Percentiles rank a stretch among this genome's conserved stretches.
These are phyloP conservation scores for Phaethon lepturus DNA, from an alignment of 2,113 vertebrate genomes.

Conservation along the genomic window DNA sequence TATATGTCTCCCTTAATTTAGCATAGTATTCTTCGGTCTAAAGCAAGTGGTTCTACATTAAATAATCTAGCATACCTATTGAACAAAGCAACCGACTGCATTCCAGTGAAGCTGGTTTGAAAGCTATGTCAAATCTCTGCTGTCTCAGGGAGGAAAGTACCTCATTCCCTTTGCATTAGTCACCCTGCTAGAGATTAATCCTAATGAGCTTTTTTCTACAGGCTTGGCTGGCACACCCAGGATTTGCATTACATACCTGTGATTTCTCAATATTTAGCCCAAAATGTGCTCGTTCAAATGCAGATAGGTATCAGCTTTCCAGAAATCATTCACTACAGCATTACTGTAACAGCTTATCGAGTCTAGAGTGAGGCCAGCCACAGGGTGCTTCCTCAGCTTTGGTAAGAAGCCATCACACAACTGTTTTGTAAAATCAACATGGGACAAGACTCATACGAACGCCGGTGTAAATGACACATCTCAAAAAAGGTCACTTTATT, in stretches of 20 bases:
- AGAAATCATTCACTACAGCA: slow-evolving; percentile 74
- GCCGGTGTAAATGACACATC: neutral
- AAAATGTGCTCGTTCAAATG: slow-evolving; percentile 58
- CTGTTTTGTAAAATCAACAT: neutral
- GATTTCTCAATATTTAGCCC: slow-evolving; percentile 77
- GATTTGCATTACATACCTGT: slow-evolving; percentile 75
- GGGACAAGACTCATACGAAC: neutral
- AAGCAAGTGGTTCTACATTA: neutral
- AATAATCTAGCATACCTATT: slow-evolving; percentile 21
- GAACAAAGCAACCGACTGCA: slow-evolving; percentile 47
- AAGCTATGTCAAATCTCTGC: slow-evolving; percentile 52
- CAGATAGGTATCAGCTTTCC: slow-evolving; percentile 71
- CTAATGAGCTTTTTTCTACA: slow-evolving; percentile 68
- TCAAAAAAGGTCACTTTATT: slow-evolving; percentile 30
- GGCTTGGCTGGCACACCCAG: slow-evolving; percentile 73
- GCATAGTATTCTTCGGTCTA: neutral
- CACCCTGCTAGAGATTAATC: slow-evolving; percentile 76
- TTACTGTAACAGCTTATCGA: slow-evolving; percentile 68
- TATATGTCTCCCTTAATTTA: slow-evolving; percentile 30
- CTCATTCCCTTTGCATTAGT: slow-evolving; percentile 73
- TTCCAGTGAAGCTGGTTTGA: slow-evolving; percentile 64
- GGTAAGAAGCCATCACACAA: slow-evolving; percentile 35
- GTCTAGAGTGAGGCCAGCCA: slow-evolving; percentile 55
- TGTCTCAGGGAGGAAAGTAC: slow-evolving; percentile 60
- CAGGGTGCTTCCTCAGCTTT: slow-evolving; percentile 1